phyloP scores from a whole-genome alignment of 2,888 invertebrate genomes.

The Athripsodes cinereus region DNA sequence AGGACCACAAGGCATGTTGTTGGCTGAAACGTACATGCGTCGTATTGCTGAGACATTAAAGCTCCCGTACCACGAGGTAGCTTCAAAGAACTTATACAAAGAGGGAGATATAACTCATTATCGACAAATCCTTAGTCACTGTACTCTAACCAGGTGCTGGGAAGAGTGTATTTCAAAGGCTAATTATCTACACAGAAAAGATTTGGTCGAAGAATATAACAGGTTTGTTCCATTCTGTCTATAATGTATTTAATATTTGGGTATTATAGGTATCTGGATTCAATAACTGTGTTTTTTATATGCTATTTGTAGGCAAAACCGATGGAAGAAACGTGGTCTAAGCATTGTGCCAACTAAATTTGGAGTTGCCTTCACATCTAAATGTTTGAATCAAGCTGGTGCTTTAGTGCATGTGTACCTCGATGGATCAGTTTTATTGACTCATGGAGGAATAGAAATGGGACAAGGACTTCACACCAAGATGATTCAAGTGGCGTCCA shows the following conservation, averaged over 20 bases:
- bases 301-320: constrained; percentile 54
- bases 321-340: constrained; percentile 83
- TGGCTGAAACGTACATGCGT: constrained; percentile 70
- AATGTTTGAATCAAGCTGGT: constrained; percentile 77
- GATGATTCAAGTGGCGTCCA: constrained; percentile 86
- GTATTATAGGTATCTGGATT: not conserved
- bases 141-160: constrained; percentile 73
- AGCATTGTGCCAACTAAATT: constrained; percentile 77
- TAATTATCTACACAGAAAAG: constrained; percentile 53
- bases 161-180: constrained; percentile 66
- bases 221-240: no score
- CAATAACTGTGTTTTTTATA: not conserved
- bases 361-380: constrained; percentile 74
- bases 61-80: constrained; percentile 58
- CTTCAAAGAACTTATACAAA: constrained; percentile 70
- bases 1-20: constrained; percentile 86
- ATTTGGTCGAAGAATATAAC: constrained; percentile 63
- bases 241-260: constrained; percentile 4
- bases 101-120: constrained; percentile 75
- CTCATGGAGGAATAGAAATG: constrained; percentile 93
- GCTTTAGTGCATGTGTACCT: constrained; percentile 82
- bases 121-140: constrained; percentile 64
- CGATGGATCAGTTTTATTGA: constrained; percentile 82
- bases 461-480: constrained; percentile 95
- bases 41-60: constrained; percentile 69